phyloP scores from a whole-genome alignment of 2,888 invertebrate species.

The Drosophila recens region DNA sequence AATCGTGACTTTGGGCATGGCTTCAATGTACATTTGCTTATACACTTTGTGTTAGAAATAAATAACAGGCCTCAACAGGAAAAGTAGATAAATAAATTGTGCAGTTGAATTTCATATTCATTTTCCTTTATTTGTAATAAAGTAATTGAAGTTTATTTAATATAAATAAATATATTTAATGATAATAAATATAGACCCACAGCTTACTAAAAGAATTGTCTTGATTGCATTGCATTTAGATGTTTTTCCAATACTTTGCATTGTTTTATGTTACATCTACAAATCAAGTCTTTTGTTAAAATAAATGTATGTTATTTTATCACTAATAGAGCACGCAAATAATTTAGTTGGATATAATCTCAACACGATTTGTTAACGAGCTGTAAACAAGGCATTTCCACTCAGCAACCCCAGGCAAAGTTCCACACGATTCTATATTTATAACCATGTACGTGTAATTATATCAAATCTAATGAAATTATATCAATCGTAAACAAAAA shows the following conservation, averaged over 20 bases:
- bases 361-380: constrained; percentile 18
- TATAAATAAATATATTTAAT: not conserved
- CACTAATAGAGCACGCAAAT: constrained; percentile 12
- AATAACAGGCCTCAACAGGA: not conserved
- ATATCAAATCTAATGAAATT: constrained; percentile 7
- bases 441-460: constrained; percentile 9
- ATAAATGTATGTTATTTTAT: constrained; percentile 4
- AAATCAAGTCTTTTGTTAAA: constrained; percentile 28
- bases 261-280: not conserved
- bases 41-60: not conserved
- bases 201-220: too few relatives aligned
- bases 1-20: constrained; percentile 14
- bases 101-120: not conserved
- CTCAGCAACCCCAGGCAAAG: not conserved
- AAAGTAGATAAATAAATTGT: not conserved
- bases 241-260: not conserved
- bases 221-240: too few relatives aligned
- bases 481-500: constrained; percentile 31
- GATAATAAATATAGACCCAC: not conserved
- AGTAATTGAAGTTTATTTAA: not conserved
- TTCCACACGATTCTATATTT: constrained; percentile 13
- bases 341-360: constrained; percentile 26
- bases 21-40: constrained; percentile 5
- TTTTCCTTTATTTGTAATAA: not conserved
- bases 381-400: constrained; percentile 13